Base-by-base conservation (phyloP, 2,888 invertebrate species). In the Dryadula phaetusa region DNA sequence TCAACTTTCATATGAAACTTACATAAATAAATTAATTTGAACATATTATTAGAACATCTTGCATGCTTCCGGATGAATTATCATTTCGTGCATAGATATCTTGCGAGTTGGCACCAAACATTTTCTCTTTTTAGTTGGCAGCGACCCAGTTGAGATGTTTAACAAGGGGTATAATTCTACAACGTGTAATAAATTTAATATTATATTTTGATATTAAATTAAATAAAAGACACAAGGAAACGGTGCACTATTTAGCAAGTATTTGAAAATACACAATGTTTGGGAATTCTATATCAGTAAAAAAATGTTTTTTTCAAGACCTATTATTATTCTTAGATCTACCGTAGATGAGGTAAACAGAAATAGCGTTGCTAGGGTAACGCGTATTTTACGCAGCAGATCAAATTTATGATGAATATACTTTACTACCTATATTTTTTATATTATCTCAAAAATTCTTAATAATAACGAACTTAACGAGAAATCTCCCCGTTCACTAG, bases 81-180 rank as follows among this genome's bases (percentile, higher is more conserved):
- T 16, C 37, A 25, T 40, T 56, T 40, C 22, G 7, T 40, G 22
- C 40, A 44, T 63, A 63, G 44, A 54, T 42, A 16, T 22, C 53
- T 44, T 54, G 53, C 20, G 14, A 42, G 40, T 65, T 65, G 65
- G 65, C 69, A 62, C 58, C 56, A 25, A 44, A n/a, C 44, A 46
- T 62, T 40, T 44, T 44, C 58, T 60, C 37, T 64, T 46, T 52
- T 49, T 53, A 58, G 37, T 62, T 69, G 69, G 69, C 69, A 56
- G 37, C 44, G 46, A 16, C 62, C 69, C 65, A 69, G 58, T 65
- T 62, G 53, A 52, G 58, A 58, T 62, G 69, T 65, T 58, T 52
- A 34, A 64, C 28, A 60, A 37, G 18, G 56, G 53, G 37, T 52
- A 52, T 52, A 52, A 40, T 56, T 56, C 40, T 37, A 52, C 28